Percentiles rank a stretch among this genome's conserved stretches.
These are phyloP conservation scores for Phalacrocorax pelagicus DNA, from an alignment of 2,113 vertebrate species.

Conservation along the genomic window DNA sequence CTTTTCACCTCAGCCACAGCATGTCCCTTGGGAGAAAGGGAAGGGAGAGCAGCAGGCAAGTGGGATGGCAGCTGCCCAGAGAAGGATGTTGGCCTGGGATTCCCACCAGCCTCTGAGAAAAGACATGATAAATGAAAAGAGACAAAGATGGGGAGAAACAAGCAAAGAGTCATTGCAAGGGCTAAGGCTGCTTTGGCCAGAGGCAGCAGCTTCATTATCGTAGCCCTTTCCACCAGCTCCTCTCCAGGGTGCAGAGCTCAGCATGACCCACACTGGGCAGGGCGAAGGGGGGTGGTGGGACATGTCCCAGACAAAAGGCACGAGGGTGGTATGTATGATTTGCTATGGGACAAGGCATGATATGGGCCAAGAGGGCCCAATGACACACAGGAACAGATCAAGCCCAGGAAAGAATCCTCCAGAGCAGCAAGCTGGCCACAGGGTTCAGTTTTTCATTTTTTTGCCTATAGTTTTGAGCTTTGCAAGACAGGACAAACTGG, in stretches of 20 bases:
- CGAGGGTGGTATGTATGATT: not conserved
- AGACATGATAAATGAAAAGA: not conserved
- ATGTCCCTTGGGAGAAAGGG: fast-evolving
- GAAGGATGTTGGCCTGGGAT: not conserved
- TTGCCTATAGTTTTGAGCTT: not conserved
- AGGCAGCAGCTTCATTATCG: not conserved
- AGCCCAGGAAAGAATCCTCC: not conserved
- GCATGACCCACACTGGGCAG: not conserved
- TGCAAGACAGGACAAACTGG: not conserved
- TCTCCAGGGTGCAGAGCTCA: not conserved
- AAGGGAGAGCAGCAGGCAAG: not conserved
- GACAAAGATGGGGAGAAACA: not conserved
- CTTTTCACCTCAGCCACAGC: not conserved
- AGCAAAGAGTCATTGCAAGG: not conserved
- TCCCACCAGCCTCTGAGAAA: not conserved
- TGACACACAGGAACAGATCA: not conserved
- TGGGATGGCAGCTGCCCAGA: not conserved
- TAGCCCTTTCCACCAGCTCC: not conserved
- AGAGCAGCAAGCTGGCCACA: not conserved
- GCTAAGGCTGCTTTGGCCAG: not conserved
- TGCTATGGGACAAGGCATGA: not conserved
- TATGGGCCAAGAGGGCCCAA: not conserved
- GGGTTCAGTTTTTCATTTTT: not conserved
- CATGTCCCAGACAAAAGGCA: not conserved
- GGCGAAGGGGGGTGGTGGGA: not conserved